These are phyloP conservation scores for Tolmerus cingulatus DNA, from an alignment of 2,888 invertebrate species.

Conservation along the genomic window DNA sequence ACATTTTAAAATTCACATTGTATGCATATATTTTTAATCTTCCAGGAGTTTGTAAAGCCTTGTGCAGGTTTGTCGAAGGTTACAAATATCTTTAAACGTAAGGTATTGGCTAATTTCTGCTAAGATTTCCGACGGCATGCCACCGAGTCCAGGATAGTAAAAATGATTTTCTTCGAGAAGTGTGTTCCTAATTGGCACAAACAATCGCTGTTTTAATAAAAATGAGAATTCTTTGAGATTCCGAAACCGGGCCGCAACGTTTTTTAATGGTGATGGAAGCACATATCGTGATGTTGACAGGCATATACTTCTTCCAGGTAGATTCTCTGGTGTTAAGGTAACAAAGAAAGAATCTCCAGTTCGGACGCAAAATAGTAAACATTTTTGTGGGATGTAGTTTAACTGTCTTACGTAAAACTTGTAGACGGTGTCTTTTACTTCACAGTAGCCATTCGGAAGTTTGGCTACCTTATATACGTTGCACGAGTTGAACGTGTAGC, in stretches of 20 bases:
- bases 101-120: slow-evolving; percentile 54
- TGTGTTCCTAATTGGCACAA: slow-evolving; percentile 67
- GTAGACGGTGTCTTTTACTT: neutral
- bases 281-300: slow-evolving; percentile 59
- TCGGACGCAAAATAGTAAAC: slow-evolving; percentile 54
- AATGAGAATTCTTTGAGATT: slow-evolving; percentile 64
- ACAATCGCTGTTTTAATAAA: slow-evolving; percentile 67
- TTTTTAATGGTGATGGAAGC: slow-evolving; percentile 53
- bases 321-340: slow-evolving; percentile 54
- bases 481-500: slow-evolving; percentile 51
- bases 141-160: slow-evolving; percentile 60
- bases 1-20: neutral
- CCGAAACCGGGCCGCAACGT: slow-evolving; percentile 55
- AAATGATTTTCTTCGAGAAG: slow-evolving; percentile 62
- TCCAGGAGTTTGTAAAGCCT: neutral
- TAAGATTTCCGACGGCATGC: slow-evolving; percentile 57
- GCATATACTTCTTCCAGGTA: slow-evolving; percentile 56
- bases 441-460: neutral
- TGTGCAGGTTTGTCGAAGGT: slow-evolving; percentile 44
- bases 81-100: slow-evolving; percentile 27
- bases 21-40: neutral
- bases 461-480: neutral
- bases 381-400: slow-evolving; percentile 21
- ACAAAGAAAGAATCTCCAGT: slow-evolving; percentile 58
- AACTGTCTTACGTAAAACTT: slow-evolving; percentile 28